Conservation (phyloP, 1,140 invertebrate species). For the Tetramorium simillimum region DNA sequence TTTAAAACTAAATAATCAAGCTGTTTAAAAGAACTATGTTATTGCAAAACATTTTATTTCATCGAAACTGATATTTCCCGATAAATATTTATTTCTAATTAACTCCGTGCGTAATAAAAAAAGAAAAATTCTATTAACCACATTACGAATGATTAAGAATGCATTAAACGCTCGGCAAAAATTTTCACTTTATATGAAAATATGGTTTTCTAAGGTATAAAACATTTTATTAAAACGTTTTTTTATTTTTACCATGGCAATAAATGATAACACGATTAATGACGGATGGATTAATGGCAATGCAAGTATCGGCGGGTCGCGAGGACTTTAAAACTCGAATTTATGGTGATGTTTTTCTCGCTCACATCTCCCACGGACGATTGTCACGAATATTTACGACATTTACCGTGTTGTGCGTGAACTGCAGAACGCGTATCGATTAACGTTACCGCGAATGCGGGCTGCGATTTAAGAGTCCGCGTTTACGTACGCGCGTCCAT, state of each 20-base stretch:
- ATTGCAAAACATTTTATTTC: background rate
- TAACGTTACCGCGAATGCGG: slow-evolving; percentile 25
- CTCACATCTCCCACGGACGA: background rate
- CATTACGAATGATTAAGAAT: background rate
- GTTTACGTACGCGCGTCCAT: background rate
- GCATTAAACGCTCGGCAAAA: background rate
- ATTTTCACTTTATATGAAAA: background rate
- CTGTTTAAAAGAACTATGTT: background rate
- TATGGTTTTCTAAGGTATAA: background rate
- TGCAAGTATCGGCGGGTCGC: background rate
- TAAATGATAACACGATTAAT: background rate
- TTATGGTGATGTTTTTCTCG: background rate
- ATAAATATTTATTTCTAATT: background rate
- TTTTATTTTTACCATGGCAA: background rate
- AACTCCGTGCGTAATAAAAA: background rate
- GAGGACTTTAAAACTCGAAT: slow-evolving; percentile 10
- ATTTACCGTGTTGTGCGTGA: background rate
- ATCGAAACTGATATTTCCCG: background rate
- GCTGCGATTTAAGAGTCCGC: slow-evolving; percentile 47
- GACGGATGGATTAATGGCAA: background rate
- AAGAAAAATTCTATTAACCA: background rate
- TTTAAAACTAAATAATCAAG: slow-evolving; percentile 15
- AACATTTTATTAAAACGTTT: background rate
- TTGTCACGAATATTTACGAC: slow-evolving; percentile 35
- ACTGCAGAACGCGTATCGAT: slow-evolving; percentile 5